Evolutionary conservation across 2,797 vertebrate genomes (phyloP).

Genomic region (Helarctos malayanus): DNA sequence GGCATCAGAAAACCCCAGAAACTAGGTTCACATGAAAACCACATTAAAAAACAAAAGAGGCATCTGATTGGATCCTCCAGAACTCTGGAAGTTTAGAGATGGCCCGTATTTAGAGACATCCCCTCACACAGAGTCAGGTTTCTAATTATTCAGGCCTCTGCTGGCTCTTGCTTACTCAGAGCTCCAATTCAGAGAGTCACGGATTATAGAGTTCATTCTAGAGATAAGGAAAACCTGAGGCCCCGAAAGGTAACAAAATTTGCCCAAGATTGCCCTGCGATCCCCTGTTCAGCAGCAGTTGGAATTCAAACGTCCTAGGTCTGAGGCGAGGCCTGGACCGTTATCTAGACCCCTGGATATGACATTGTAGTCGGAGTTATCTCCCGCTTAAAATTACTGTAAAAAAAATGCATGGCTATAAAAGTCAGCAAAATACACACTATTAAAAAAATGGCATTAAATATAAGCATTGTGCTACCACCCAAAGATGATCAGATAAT

Average conservation of each 20-base stretch:
- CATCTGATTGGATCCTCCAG: neutral
- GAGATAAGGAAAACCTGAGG: slow-evolving; percentile 41
- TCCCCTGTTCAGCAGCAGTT: neutral
- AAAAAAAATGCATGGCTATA: neutral
- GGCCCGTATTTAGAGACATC: neutral
- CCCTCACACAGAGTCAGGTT: neutral
- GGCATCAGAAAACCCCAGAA: neutral
- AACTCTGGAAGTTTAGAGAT: neutral
- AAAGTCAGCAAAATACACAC: neutral
- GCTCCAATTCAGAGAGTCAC: neutral
- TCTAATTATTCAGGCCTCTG: neutral
- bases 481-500: neutral
- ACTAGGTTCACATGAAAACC: neutral
- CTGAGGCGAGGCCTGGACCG: neutral
- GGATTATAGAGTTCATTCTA: neutral
- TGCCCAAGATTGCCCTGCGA: neutral
- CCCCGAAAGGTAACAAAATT: neutral
- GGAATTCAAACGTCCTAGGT: neutral
- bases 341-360: neutral
- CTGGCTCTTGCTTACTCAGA: neutral
- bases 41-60: neutral
- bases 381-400: neutral
- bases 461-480: neutral
- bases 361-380: neutral
- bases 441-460: neutral